A percentile compares a stretch with the other conserved stretches of the same genome.
Evolutionary conservation across 1,140 invertebrate genomes (phyloP).

Genomic region (Drosophila leontia): DNA sequence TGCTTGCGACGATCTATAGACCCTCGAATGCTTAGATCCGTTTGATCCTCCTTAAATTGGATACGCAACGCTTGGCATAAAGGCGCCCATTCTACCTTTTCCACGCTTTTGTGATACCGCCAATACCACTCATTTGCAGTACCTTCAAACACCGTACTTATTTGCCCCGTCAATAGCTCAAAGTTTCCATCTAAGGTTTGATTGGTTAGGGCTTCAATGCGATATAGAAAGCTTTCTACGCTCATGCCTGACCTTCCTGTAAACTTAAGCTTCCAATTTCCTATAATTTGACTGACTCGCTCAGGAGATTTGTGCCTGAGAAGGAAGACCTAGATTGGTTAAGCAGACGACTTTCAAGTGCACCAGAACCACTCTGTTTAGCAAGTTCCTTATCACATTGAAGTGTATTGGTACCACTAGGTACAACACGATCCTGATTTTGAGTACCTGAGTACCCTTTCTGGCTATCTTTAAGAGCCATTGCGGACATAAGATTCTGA

Average conservation of each 20-base stretch:
- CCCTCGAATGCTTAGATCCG: slow-evolving; percentile 9
- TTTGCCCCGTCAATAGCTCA: slow-evolving; percentile 1
- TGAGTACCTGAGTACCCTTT: slow-evolving; percentile 2
- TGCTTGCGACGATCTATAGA: slow-evolving; percentile 3
- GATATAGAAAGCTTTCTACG: slow-evolving; percentile 18
- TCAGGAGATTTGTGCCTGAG: background rate
- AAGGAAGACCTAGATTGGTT: slow-evolving; percentile 6
- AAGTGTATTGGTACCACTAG: background rate
- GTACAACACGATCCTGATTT: background rate
- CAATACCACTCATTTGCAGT: slow-evolving; percentile 25
- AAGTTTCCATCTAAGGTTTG: slow-evolving; percentile 21
- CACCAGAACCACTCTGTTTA: background rate
- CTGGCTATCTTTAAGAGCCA: background rate
- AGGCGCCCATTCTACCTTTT: slow-evolving; percentile 5
- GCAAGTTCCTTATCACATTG: no score
- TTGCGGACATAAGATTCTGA: slow-evolving; percentile 1
- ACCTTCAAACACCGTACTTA: slow-evolving; percentile 12
- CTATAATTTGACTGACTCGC: slow-evolving; percentile 4
- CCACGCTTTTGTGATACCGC: slow-evolving; percentile 22
- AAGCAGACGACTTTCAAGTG: background rate
- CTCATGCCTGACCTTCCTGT: slow-evolving; percentile 12
- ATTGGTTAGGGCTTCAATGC: slow-evolving; percentile 12
- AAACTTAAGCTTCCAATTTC: slow-evolving; percentile 1
- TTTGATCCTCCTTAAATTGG: slow-evolving; percentile 17
- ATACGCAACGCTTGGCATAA: slow-evolving; percentile 10